These are phyloP conservation scores for Campoplex capitator DNA, from an alignment of 2,888 invertebrate genomes.

Conservation along the genomic window DNA sequence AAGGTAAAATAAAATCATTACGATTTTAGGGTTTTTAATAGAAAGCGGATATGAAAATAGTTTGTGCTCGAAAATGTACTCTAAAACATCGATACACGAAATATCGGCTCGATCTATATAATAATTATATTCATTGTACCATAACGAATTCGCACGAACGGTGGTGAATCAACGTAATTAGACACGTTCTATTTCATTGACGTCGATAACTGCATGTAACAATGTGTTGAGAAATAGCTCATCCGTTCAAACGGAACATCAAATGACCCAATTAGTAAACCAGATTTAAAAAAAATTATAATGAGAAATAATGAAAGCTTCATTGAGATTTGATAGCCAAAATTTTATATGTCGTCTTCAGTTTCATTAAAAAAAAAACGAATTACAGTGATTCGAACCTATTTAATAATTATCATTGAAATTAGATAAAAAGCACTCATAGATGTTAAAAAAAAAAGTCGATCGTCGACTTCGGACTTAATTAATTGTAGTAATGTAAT, in stretches of 20 bases:
- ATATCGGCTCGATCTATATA: background rate
- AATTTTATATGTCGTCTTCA: background rate
- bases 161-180: conserved; percentile 1
- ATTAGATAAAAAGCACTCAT: too few relatives aligned
- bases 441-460: too few relatives aligned
- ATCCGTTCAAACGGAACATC: background rate
- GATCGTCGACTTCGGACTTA: too few relatives aligned
- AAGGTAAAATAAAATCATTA: too few relatives aligned
- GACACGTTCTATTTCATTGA: background rate
- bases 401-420: too few relatives aligned
- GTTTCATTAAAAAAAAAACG: too few relatives aligned
- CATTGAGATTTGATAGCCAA: background rate
- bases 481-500: too few relatives aligned
- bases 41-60: background rate
- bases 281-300: background rate
- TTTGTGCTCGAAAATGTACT: background rate
- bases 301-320: background rate
- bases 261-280: background rate
- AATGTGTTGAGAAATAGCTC: background rate
- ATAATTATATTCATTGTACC: background rate
- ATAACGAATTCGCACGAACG: background rate
- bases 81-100: background rate
- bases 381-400: too few relatives aligned
- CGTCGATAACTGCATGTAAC: background rate
- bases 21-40: too few relatives aligned